These are phyloP conservation scores for Diachrysia chrysitis DNA, from an alignment of 2,888 invertebrate species.

Conservation along the genomic window DNA sequence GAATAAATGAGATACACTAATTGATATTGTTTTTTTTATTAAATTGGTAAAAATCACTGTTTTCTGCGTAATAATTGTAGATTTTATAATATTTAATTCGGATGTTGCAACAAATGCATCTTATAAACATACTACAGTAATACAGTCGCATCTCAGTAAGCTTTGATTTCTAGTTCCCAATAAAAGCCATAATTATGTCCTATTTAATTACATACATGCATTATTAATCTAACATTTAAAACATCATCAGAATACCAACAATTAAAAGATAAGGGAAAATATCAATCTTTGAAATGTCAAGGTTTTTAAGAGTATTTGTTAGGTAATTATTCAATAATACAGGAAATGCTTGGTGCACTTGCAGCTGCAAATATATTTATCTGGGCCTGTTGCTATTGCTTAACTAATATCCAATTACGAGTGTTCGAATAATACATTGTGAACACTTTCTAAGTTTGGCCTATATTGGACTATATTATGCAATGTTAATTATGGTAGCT, in stretches of 20 bases:
- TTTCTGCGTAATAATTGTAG: neutral
- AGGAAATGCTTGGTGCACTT: constrained; percentile 28
- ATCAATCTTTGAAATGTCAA: neutral
- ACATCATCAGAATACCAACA: too few species aligned
- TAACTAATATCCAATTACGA: constrained; percentile 32
- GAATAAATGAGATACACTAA: too few species aligned
- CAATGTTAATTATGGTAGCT: neutral
- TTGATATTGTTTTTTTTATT: too few species aligned
- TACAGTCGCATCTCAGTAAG: too few species aligned
- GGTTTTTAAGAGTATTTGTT: neutral
- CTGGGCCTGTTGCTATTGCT: constrained; percentile 29
- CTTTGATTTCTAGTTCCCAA: too few species aligned
- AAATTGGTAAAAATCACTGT: too few species aligned
- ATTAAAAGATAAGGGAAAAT: neutral
- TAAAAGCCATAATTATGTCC: too few species aligned
- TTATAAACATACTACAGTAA: too few species aligned
- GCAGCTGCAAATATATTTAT: constrained; percentile 22
- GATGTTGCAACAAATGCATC: neutral
- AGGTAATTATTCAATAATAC: constrained; percentile 16
- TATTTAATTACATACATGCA: too few species aligned
- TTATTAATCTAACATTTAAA: too few species aligned
- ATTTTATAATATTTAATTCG: neutral
- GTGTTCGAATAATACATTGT: constrained; percentile 35
- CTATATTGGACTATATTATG: constrained; percentile 27
- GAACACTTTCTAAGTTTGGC: constrained; percentile 50